Evolutionary conservation across 2,113 vertebrate genomes (phyloP).

Genomic region (Callipepla californica): DNA sequence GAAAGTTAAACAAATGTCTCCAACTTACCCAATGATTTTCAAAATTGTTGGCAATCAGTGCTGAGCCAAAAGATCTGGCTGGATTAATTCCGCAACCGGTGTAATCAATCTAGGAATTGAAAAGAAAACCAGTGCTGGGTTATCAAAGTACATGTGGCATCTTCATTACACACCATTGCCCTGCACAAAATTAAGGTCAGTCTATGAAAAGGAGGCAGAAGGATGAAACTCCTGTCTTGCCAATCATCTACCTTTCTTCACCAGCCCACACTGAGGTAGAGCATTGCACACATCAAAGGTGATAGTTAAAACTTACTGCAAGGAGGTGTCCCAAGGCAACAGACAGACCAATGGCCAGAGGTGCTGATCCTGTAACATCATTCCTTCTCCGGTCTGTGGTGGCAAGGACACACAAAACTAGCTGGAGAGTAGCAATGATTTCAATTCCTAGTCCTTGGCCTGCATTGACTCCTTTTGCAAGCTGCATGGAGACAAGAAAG

Average conservation of each 20-base stretch:
- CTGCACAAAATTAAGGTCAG: not conserved
- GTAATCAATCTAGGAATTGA: slow-evolving; percentile 88
- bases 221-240: not conserved
- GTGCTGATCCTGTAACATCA: slow-evolving; percentile 90
- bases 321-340: slow-evolving; percentile 94
- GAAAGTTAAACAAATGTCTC: not conserved
- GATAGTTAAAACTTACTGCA: slow-evolving; percentile 83
- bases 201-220: not conserved
- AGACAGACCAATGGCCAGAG: slow-evolving; percentile 93
- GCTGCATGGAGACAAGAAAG: slow-evolving; percentile 51
- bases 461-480: slow-evolving; percentile 77
- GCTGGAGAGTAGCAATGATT: slow-evolving; percentile 93
- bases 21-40: slow-evolving; percentile 92
- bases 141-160: not conserved
- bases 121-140: slow-evolving; percentile 22
- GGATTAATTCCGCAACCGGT: slow-evolving; percentile 98
- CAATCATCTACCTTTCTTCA: not conserved
- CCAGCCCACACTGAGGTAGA: rapidly evolving
- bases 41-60: slow-evolving; percentile 86
- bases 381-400: slow-evolving; percentile 92
- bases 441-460: slow-evolving; percentile 94
- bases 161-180: not conserved
- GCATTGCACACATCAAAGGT: not conserved
- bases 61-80: slow-evolving; percentile 93
- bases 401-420: slow-evolving; percentile 95